Evolutionary conservation across 2,113 vertebrate genomes (phyloP).

Genomic region (Passer montanus): DNA sequence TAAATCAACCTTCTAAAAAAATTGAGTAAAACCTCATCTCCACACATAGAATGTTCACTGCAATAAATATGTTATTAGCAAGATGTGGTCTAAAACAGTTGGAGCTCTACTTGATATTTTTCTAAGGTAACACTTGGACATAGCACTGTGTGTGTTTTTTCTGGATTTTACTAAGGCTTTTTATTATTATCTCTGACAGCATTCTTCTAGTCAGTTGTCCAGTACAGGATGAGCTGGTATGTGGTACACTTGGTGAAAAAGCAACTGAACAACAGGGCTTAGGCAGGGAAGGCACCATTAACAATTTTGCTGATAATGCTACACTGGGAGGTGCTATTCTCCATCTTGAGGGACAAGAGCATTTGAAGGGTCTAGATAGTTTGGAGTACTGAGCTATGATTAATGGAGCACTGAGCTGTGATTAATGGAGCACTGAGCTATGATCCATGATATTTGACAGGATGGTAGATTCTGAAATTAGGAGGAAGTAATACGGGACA

Average conservation of each 20-base stretch:
- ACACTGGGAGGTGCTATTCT: not conserved
- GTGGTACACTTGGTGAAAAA: not conserved
- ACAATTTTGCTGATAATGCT: not conserved
- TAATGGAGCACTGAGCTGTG: not conserved
- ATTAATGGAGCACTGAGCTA: too few species aligned
- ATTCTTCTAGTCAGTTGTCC: not conserved
- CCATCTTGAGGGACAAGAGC: not conserved
- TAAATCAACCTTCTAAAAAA: too few species aligned
- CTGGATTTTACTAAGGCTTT: not conserved
- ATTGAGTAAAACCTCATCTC: too few species aligned
- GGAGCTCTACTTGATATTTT: not conserved
- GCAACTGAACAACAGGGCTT: not conserved
- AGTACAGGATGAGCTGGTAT: not conserved
- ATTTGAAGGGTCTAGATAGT: not conserved
- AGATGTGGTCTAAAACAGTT: not conserved
- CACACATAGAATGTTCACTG: too few species aligned
- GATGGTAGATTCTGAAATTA: not conserved
- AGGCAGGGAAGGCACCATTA: not conserved
- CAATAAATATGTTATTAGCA: not conserved
- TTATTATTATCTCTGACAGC: not conserved
- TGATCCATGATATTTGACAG: not conserved
- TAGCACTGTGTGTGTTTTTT: rapidly evolving
- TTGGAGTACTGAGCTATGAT: not conserved
- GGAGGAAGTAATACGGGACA: not conserved
- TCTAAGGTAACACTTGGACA: not conserved